Conservation (phyloP, 2,113 vertebrate species). For the Ornithorhynchus anatinus region DNA sequence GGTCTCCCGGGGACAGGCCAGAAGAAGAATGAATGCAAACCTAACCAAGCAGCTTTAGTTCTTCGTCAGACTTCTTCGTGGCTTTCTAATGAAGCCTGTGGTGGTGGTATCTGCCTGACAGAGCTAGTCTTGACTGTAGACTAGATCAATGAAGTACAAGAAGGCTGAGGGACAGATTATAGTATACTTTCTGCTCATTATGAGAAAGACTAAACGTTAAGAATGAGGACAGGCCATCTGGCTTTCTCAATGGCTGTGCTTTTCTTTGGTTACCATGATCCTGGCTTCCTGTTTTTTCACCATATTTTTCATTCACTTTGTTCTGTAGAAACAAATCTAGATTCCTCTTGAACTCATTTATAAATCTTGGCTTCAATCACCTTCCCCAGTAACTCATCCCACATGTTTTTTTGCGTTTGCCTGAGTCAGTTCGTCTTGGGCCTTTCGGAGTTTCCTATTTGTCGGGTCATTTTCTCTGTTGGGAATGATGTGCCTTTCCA, state of each 20-base stretch:
- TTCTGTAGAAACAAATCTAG: conserved; percentile 22
- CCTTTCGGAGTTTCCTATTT: background rate
- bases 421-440: background rate
- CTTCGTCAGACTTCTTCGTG: too few species aligned
- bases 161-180: background rate
- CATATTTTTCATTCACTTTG: background rate
- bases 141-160: background rate
- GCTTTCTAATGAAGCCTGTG: background rate
- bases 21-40: background rate
- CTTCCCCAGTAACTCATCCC: conserved; percentile 17
- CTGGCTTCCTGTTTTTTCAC: background rate
- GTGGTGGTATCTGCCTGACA: background rate
- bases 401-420: background rate
- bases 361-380: background rate
- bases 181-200: background rate
- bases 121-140: background rate
- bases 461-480: background rate
- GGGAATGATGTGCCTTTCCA: background rate
- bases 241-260: background rate
- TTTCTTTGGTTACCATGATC: background rate
- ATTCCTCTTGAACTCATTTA: conserved; percentile 26
- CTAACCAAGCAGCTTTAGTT: background rate
- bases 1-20: background rate
- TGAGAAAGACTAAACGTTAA: background rate
- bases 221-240: background rate